phyloP scores from a whole-genome alignment of 2,888 invertebrate species.

The Trichogramma evanescens region DNA sequence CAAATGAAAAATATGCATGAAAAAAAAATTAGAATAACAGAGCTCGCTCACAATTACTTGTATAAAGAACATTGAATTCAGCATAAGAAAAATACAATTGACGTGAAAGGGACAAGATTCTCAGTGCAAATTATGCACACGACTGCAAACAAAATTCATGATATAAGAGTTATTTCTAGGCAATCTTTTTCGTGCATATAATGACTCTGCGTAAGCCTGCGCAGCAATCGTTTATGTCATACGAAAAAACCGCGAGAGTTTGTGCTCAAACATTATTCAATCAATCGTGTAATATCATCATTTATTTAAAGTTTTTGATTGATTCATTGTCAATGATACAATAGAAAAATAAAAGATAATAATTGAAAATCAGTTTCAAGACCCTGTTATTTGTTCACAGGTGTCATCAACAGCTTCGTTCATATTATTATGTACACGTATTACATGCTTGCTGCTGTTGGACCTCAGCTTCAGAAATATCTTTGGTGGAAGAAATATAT shows the following conservation, averaged over 20 bases:
- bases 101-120: too few species aligned
- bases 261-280: too few species aligned
- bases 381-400: conserved; percentile 36
- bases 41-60: too few species aligned
- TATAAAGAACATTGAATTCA: too few species aligned
- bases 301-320: too few species aligned
- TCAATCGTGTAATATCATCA: too few species aligned
- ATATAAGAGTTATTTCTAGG: neutral
- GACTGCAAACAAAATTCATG: neutral
- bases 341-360: neutral
- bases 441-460: conserved; percentile 81
- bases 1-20: neutral
- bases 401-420: conserved; percentile 86
- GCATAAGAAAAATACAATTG: too few species aligned
- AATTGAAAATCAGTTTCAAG: too few species aligned
- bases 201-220: neutral
- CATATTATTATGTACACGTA: conserved; percentile 93
- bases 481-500: conserved; percentile 93
- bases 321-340: too few species aligned
- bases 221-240: neutral
- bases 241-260: neutral
- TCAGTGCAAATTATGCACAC: too few species aligned
- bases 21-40: too few species aligned
- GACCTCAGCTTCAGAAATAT: conserved; percentile 79
- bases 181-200: too few species aligned